phyloP scores from a whole-genome alignment of 2,888 invertebrate genomes.

The Ophonus ardosiacus region DNA sequence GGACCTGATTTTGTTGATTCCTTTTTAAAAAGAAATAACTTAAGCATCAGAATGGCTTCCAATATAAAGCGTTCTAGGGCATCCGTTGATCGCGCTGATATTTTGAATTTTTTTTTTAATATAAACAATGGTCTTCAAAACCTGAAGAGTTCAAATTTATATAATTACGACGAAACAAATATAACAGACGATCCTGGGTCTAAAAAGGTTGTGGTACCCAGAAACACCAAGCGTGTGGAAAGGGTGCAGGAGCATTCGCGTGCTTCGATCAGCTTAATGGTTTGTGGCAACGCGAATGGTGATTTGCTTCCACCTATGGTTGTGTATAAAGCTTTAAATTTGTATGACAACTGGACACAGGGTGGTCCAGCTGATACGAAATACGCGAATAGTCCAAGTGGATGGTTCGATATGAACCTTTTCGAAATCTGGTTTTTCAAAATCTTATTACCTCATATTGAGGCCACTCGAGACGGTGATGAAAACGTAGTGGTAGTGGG shows the following conservation, averaged over 20 bases:
- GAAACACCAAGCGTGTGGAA: constrained; percentile 70
- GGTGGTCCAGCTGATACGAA: constrained; percentile 51
- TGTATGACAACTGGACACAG: constrained; percentile 65
- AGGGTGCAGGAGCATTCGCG: constrained; percentile 69
- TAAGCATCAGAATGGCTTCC: constrained; percentile 23
- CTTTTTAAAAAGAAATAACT: constrained; percentile 49
- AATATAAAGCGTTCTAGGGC: constrained; percentile 49
- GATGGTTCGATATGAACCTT: constrained; percentile 65
- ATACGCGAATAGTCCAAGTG: constrained; percentile 63
- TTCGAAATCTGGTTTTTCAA: constrained; percentile 66
- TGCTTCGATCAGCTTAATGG: constrained; percentile 70
- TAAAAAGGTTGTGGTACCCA: constrained; percentile 69
- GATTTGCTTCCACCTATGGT: constrained; percentile 70
- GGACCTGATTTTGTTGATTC: constrained; percentile 49
- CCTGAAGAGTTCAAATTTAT: too few species aligned
- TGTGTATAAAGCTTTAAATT: constrained; percentile 69
- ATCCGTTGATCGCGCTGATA: too few species aligned
- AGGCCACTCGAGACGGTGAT: constrained; percentile 55
- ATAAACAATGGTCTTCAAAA: neutral
- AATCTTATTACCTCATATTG: constrained; percentile 66
- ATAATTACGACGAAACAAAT: constrained; percentile 72
- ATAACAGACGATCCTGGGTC: constrained; percentile 71
- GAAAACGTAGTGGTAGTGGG: constrained; percentile 69
- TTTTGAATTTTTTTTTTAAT: too few species aligned
- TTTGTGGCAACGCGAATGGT: constrained; percentile 70